These are phyloP conservation scores for Python bivittatus DNA, from an alignment of 2,113 vertebrate genomes.

Conservation along the genomic window DNA sequence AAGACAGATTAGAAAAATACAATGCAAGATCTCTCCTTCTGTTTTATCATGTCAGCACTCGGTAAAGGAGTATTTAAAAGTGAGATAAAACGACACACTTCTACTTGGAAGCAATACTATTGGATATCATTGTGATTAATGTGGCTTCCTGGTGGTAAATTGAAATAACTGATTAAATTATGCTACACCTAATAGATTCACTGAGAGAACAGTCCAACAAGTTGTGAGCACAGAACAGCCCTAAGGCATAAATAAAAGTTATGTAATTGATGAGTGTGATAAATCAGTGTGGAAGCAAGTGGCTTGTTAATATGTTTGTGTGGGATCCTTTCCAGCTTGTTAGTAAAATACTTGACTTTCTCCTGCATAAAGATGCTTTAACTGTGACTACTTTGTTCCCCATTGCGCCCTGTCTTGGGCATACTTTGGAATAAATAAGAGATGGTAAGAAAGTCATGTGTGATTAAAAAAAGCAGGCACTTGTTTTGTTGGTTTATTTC, in stretches of 20 bases:
- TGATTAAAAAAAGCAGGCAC: neutral
- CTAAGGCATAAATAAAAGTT: conserved; percentile 70
- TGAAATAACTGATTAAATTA: conserved; percentile 78
- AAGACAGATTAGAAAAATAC: neutral
- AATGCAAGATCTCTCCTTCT: neutral
- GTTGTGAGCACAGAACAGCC: conserved; percentile 59
- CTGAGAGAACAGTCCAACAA: conserved; percentile 60
- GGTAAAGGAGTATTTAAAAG: conserved; percentile 47
- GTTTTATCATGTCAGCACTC: conserved; percentile 37
- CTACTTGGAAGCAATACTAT: conserved; percentile 56
- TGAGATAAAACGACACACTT: conserved; percentile 32
- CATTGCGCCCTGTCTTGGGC: neutral
- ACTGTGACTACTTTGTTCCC: neutral
- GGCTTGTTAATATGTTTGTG: conserved; percentile 60
- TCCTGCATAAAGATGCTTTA: conserved; percentile 23
- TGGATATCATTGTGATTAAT: conserved; percentile 59
- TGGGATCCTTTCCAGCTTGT: conserved; percentile 57
- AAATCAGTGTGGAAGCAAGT: conserved; percentile 64
- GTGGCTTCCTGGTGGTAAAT: conserved; percentile 71
- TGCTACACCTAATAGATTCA: conserved; percentile 69
- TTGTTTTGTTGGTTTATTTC: neutral
- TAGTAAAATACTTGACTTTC: conserved; percentile 37
- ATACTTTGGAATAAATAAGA: neutral
- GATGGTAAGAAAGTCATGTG: neutral
- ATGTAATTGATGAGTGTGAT: conserved; percentile 72